A percentile compares a stretch with the other conserved stretches of the same genome.
Conservation (phyloP, 2,888 invertebrate species). For the Euclidia mi region DNA sequence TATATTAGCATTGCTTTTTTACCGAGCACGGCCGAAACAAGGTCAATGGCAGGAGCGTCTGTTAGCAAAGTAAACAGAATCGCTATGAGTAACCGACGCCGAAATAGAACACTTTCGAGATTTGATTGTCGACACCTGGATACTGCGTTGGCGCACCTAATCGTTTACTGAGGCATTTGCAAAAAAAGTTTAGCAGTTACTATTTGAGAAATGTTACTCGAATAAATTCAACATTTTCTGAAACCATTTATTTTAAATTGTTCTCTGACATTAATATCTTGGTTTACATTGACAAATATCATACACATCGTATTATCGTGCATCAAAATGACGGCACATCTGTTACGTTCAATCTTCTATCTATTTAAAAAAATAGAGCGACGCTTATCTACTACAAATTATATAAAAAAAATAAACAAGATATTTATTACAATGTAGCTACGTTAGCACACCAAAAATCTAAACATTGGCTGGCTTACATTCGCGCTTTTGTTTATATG, state of each 20-base stretch:
- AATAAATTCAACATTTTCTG: slow-evolving; percentile 25
- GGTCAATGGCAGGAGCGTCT: slow-evolving; percentile 87
- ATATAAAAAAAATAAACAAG: slow-evolving; percentile 27
- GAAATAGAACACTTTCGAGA: slow-evolving; percentile 84
- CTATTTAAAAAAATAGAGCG: background rate
- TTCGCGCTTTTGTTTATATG: slow-evolving; percentile 40
- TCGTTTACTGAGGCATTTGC: slow-evolving; percentile 48
- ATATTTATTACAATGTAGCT: slow-evolving; percentile 16
- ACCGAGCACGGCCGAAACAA: slow-evolving; percentile 73
- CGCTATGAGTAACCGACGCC: slow-evolving; percentile 79
- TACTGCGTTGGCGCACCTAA: slow-evolving; percentile 59
- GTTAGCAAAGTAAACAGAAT: slow-evolving; percentile 81
- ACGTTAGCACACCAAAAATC: slow-evolving; percentile 26
- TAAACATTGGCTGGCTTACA: slow-evolving; percentile 38
- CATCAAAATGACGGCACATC: background rate
- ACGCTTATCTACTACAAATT: too few relatives aligned
- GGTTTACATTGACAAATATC: slow-evolving; percentile 31
- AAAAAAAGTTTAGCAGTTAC: slow-evolving; percentile 19
- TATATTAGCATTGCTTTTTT: slow-evolving; percentile 69
- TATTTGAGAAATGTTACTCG: slow-evolving; percentile 9
- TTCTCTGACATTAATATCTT: slow-evolving; percentile 26
- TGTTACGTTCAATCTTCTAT: background rate
- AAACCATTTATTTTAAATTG: slow-evolving; percentile 14
- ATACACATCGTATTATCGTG: slow-evolving; percentile 1
- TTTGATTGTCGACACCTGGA: slow-evolving; percentile 74